phyloP scores from a whole-genome alignment of 92 coral and sea anemone genomes.

The Porites divaricata region DNA sequence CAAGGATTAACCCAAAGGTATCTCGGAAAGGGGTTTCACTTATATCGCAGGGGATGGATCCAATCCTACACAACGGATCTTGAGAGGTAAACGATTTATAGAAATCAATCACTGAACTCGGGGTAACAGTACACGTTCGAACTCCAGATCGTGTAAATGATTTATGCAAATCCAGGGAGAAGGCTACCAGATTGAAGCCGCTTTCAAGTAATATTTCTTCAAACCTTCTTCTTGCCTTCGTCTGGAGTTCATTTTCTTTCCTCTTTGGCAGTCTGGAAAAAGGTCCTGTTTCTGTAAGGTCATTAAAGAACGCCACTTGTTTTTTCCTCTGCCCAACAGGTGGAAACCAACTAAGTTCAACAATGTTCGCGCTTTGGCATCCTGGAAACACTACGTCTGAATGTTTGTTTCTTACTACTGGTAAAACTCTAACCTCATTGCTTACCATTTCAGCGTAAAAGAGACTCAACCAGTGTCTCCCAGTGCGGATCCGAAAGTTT shows the following conservation, averaged over 20 bases:
- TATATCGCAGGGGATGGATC: slow-evolving; percentile 46
- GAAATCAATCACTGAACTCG: slow-evolving; percentile 50
- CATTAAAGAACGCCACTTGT: slow-evolving; percentile 49
- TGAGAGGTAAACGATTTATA: slow-evolving; percentile 46
- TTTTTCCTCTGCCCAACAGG: slow-evolving; percentile 29
- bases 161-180: slow-evolving; percentile 37
- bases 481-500: slow-evolving; percentile 41
- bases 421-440: slow-evolving; percentile 19
- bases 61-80: slow-evolving; percentile 36
- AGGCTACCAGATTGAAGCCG: slow-evolving; percentile 70
- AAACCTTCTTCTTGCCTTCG: not conserved
- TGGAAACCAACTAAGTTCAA: slow-evolving; percentile 49
- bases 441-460: slow-evolving; percentile 39
- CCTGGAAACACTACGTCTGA: too few relatives aligned
- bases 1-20: slow-evolving; percentile 2
- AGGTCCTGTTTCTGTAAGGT: slow-evolving; percentile 11
- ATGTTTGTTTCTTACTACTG: slow-evolving; percentile 29
- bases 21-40: slow-evolving; percentile 48
- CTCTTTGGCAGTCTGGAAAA: not conserved
- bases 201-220: slow-evolving; percentile 52
- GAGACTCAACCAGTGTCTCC: slow-evolving; percentile 62
- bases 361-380: not conserved
- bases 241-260: not conserved
- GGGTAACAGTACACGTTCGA: slow-evolving; percentile 30
- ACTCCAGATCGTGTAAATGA: slow-evolving; percentile 48